Evolutionary conservation across 2,113 vertebrate genomes (phyloP).

Genomic region (Poeciliopsis prolifica): DNA sequence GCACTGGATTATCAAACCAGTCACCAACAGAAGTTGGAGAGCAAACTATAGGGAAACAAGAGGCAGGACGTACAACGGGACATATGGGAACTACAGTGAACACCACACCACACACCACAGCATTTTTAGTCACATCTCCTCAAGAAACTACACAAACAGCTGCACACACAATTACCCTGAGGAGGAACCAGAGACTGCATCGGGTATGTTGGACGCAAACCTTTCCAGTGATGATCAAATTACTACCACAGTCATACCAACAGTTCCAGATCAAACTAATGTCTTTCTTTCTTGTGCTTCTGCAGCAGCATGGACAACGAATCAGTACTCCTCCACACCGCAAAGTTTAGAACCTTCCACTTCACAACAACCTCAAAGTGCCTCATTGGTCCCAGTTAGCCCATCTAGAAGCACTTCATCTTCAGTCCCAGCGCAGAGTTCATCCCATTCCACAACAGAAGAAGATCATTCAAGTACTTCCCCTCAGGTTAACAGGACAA

Average conservation of each 20-base stretch:
- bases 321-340: neutral
- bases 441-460: neutral
- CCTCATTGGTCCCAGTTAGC: neutral
- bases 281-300: neutral
- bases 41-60: no score
- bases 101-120: neutral
- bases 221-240: neutral
- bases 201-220: neutral
- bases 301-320: neutral
- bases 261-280: neutral
- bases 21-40: no score
- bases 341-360: neutral
- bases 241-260: neutral
- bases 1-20: no score
- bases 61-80: no score
- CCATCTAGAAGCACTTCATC: neutral
- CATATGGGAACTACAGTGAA: neutral
- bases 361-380: neutral
- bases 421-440: neutral
- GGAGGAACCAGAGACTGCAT: neutral
- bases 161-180: no score
- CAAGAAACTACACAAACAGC: neutral
- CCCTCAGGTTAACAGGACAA: neutral
- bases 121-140: neutral
- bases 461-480: neutral